Percentiles rank a stretch among this genome's conserved stretches.
phyloP scores from a whole-genome alignment of 2,797 vertebrate genomes.

The Meriones psammophilus region DNA sequence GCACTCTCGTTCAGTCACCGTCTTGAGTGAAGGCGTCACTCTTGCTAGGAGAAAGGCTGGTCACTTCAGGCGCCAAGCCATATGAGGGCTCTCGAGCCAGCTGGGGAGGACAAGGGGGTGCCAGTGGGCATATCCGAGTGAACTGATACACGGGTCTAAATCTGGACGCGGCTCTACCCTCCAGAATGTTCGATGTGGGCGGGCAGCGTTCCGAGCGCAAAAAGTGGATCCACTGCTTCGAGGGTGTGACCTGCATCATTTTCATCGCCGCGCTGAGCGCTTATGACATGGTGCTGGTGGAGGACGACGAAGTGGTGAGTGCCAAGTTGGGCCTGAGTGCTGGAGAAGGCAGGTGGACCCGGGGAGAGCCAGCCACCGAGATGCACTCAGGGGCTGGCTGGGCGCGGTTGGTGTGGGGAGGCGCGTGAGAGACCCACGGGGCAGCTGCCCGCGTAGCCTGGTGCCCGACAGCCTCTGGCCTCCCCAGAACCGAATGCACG shows the following conservation, averaged over 20 bases:
- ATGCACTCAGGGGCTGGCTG: background rate
- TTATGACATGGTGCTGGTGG: slow-evolving; percentile 99
- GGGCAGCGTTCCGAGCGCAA: slow-evolving; percentile 99
- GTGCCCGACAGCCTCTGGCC: background rate
- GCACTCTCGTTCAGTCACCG: background rate
- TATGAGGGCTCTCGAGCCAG: background rate
- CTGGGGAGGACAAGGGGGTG: background rate
- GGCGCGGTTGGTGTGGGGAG: background rate
- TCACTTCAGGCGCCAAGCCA: background rate
- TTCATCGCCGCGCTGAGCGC: slow-evolving; percentile 98
- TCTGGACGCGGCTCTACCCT: background rate
- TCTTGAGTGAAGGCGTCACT: accelerated
- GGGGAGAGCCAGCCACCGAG: background rate
- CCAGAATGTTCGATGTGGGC: slow-evolving; percentile 98
- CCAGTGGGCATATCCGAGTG: too few relatives aligned
- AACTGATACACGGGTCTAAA: background rate
- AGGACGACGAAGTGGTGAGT: slow-evolving; percentile 98
- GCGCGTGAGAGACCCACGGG: too few relatives aligned
- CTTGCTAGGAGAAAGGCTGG: background rate
- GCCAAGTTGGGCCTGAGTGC: background rate
- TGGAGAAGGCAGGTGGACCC: background rate
- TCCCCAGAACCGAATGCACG: slow-evolving; percentile 98
- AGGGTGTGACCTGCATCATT: slow-evolving; percentile 99
- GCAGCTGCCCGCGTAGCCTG: too few relatives aligned
- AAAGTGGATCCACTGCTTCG: slow-evolving; percentile 99